Base-by-base conservation (phyloP, 2,888 invertebrate genomes). In the Actias luna region DNA sequence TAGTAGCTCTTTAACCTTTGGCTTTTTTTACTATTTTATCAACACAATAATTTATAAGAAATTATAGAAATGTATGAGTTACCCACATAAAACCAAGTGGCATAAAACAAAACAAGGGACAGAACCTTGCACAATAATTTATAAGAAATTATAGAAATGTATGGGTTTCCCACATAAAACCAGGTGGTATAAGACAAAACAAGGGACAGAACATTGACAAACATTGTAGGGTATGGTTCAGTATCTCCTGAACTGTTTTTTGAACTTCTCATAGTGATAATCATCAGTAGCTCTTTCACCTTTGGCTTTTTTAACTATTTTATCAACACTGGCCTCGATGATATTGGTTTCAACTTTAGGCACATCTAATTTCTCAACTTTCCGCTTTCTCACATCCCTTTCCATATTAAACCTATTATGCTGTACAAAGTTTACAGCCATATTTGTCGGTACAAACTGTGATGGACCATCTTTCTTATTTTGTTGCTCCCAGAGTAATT, bases 401-500 rank as follows among this genome's bases (percentile, higher is more conserved):
- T 98, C 98, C 68, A 98, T 96, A 84, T 98, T 98, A 88, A 98
- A 99, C 94, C 98, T 94, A 87, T 98, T 98, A 82, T 99, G 99
- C 78, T 99, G 99, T 42, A 98, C 98, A 93, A 99, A 99, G 90
- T 99, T 99, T 0, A 99, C 99, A 14, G 99, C 99, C 97, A 99
- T 98, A 83, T 99, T 99, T 18, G 98, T 98, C 0, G 99, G 99
- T 0, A 99, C 99, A 94, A 99, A 99, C 72, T 97, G 97, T 0
- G 98, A 98, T 0, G 98, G 98, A 0, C 96, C 96, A 87, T 98
- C 98, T 80, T 98, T 98, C 85, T 98, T 98, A 75, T 96, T 97
- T 79, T 97, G 96, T 65, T 97, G 95, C 74, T 99, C 98, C 93
- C 96, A 96, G 25, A 99, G 81, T 39, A 99, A 90, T 84, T 96